Conservation (phyloP, 2,113 vertebrate species). For the Lathamus discolor region DNA sequence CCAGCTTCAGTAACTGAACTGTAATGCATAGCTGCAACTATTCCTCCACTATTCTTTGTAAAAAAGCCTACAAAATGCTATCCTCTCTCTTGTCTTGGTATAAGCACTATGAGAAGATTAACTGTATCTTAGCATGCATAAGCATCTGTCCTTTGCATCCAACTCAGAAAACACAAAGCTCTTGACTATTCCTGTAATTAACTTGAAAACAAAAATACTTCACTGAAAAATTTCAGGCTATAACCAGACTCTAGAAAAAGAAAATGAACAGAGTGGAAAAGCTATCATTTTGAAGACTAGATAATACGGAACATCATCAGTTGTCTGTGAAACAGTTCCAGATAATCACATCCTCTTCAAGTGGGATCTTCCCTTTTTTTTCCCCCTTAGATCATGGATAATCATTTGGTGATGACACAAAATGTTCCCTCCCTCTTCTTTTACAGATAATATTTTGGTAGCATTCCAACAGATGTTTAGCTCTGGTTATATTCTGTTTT, state of each 20-base stretch:
- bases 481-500: background rate
- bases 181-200: background rate
- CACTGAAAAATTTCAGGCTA: background rate
- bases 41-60: background rate
- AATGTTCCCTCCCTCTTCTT: background rate
- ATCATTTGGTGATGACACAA: background rate
- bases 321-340: background rate
- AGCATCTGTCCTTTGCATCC: background rate
- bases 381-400: background rate
- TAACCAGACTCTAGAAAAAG: background rate
- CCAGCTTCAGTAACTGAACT: slow-evolving; percentile 18
- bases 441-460: background rate
- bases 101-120: background rate
- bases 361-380: background rate
- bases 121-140: background rate
- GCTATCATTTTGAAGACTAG: background rate
- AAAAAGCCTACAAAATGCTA: background rate
- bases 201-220: background rate
- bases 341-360: background rate
- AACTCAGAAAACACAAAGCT: background rate
- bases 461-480: background rate
- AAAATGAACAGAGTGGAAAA: background rate
- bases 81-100: background rate
- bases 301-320: background rate
- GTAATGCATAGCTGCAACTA: background rate